These are phyloP conservation scores for Typhlomys cinereus DNA, from an alignment of 2,113 vertebrate genomes.

Conservation along the genomic window DNA sequence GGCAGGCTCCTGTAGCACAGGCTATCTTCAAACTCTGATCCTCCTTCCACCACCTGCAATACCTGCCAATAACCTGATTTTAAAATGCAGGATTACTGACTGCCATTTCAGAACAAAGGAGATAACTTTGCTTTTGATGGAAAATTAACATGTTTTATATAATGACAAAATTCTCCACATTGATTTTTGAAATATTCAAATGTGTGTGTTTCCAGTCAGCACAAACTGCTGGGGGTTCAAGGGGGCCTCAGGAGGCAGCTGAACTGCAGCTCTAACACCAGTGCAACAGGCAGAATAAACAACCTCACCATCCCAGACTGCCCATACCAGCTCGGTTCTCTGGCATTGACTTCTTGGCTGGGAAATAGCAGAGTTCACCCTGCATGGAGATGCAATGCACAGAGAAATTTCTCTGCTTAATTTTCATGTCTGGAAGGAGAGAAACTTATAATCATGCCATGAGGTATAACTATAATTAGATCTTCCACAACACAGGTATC, in stretches of 20 bases:
- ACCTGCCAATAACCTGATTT: background rate
- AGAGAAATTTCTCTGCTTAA: constrained; percentile 71
- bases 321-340: constrained; percentile 52
- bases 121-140: background rate
- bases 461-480: constrained; percentile 70
- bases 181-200: constrained; percentile 13
- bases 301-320: constrained; percentile 28
- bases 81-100: background rate
- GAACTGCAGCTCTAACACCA: too few relatives aligned
- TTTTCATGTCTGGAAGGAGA: constrained; percentile 76
- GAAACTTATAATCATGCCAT: constrained; percentile 73
- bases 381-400: constrained; percentile 16
- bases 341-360: constrained; percentile 54
- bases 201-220: background rate
- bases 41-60: background rate
- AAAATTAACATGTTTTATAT: background rate
- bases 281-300: constrained; percentile 49
- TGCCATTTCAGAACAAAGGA: constrained; percentile 16
- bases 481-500: constrained; percentile 63
- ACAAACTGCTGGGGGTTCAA: too few relatives aligned
- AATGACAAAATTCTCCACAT: background rate
- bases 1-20: too few relatives aligned
- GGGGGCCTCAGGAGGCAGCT: too few relatives aligned
- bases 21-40: background rate
- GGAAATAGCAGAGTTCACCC: constrained; percentile 70